Percentiles rank a stretch among this genome's conserved stretches.
These are phyloP conservation scores for Nyctibius bracteatus DNA, from an alignment of 2,113 vertebrate genomes.

Conservation along the genomic window DNA sequence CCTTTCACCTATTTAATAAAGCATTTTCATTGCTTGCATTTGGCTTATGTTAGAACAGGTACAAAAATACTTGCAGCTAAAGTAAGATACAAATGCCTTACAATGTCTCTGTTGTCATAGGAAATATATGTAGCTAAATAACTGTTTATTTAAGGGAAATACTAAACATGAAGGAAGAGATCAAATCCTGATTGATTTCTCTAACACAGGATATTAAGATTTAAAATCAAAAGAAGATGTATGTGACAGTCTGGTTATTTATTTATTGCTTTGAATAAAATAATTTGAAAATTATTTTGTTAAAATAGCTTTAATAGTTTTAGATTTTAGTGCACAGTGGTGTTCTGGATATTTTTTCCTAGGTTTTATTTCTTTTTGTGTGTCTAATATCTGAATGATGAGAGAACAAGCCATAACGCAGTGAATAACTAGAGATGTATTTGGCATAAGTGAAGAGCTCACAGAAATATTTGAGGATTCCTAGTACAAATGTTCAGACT, in stretches of 20 bases:
- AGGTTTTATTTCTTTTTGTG: background rate
- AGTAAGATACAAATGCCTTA: background rate
- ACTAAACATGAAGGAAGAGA: background rate
- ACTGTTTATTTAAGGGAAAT: background rate
- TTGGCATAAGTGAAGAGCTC: background rate
- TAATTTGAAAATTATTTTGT: background rate
- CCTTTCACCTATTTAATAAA: slow-evolving; percentile 6
- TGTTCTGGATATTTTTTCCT: background rate
- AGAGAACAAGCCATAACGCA: background rate
- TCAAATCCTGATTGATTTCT: background rate
- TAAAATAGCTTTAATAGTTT: background rate
- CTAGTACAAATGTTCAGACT: background rate
- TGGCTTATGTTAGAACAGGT: background rate
- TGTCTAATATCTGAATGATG: background rate
- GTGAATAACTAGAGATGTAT: background rate
- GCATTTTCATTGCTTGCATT: background rate
- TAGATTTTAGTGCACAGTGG: background rate
- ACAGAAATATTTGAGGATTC: background rate
- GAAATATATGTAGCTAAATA: background rate
- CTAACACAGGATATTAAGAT: background rate
- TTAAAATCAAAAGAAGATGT: background rate
- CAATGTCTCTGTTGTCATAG: background rate
- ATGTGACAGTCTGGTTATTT: background rate
- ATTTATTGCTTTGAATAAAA: background rate
- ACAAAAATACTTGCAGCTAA: background rate